Percentiles rank a stretch among this genome's conserved stretches.
These are phyloP conservation scores for Bungarus multicinctus DNA, from an alignment of 2,113 vertebrate genomes.

Conservation along the genomic window DNA sequence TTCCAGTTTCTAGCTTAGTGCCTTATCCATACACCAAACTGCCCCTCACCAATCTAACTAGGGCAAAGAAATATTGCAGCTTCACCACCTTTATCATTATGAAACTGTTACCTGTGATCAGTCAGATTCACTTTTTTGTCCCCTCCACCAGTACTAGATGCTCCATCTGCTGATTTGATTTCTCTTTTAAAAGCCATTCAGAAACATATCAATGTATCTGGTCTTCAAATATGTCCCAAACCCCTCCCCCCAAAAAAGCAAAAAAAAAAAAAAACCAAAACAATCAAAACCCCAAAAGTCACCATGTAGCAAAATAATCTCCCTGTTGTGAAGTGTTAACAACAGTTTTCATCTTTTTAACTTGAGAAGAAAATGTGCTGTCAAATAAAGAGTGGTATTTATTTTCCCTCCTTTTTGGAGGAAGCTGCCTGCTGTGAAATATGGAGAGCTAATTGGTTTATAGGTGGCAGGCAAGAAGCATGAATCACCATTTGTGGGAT, in stretches of 20 bases:
- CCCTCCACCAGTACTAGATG: neutral
- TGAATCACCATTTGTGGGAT: conserved; percentile 30
- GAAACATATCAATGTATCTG: neutral
- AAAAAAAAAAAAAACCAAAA: neutral
- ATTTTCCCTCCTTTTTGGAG: conserved; percentile 6
- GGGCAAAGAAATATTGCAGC: neutral
- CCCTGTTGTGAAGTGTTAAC: neutral
- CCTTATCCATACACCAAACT: neutral
- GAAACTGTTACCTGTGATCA: neutral
- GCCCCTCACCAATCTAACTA: neutral
- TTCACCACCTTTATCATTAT: neutral
- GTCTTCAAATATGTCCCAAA: neutral
- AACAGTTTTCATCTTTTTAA: neutral
- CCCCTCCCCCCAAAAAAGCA: neutral
- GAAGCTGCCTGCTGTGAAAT: neutral
- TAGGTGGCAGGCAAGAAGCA: neutral
- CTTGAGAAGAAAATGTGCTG: conserved; percentile 8
- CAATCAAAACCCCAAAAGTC: neutral
- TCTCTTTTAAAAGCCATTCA: neutral
- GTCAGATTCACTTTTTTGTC: neutral
- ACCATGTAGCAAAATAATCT: neutral
- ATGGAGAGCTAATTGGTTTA: neutral
- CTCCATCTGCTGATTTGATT: neutral
- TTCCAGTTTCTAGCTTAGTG: neutral
- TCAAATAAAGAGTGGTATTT: rapidly evolving